These are phyloP conservation scores for Thaleichthys pacificus DNA, from an alignment of 2,797 vertebrate species.

Conservation along the genomic window DNA sequence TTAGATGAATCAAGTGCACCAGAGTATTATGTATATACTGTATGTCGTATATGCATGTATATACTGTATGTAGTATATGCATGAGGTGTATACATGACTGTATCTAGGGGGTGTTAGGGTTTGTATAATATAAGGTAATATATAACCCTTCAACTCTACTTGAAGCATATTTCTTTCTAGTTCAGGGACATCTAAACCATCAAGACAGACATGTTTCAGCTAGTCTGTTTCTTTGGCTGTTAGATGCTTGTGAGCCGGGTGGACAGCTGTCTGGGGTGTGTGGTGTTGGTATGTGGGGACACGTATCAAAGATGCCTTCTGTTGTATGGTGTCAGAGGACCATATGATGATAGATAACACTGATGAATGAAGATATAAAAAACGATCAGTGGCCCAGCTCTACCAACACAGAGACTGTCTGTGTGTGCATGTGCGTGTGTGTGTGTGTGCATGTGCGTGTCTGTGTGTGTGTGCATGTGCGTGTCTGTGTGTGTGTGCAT, in stretches of 20 bases:
- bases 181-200: not conserved
- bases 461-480: too few species aligned
- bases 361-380: conserved; percentile 22
- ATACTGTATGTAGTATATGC: too few species aligned
- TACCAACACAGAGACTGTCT: not conserved
- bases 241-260: not conserved
- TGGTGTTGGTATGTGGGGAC: not conserved
- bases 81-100: too few species aligned
- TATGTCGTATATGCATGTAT: too few species aligned
- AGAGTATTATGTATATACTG: too few species aligned
- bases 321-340: conserved; percentile 12
- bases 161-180: not conserved
- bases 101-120: too few species aligned
- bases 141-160: too few species aligned
- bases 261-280: conserved; percentile 16
- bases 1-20: too few species aligned
- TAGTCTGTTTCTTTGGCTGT: not conserved
- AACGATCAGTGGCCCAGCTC: not conserved
- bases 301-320: conserved; percentile 13
- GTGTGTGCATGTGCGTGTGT: too few species aligned
- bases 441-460: too few species aligned
- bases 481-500: too few species aligned
- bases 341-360: conserved; percentile 19
- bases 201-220: not conserved
- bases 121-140: too few species aligned